Evolutionary conservation across 2,797 vertebrate species (phyloP).

Genomic region (Danio aesculapii): DNA sequence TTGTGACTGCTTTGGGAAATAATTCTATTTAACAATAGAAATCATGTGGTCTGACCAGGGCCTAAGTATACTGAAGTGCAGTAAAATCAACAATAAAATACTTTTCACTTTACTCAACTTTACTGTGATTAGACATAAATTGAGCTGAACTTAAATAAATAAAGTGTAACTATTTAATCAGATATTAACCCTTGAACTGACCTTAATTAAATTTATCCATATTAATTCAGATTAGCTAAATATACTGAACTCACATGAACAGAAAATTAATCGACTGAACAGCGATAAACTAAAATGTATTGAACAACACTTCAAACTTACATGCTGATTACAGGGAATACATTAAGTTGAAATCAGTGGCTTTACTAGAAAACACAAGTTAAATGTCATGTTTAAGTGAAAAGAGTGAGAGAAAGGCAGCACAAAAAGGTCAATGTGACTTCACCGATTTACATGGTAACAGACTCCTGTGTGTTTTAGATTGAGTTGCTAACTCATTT

Average conservation of each 20-base stretch:
- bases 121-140: too few species aligned
- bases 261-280: too few species aligned
- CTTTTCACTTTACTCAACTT: too few species aligned
- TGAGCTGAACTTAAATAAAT: too few species aligned
- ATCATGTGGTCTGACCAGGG: too few species aligned
- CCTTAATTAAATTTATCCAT: background rate
- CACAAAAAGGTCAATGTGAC: conserved; percentile 1
- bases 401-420: background rate
- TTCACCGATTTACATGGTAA: conserved; percentile 8
- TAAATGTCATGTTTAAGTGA: background rate
- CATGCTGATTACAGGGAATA: too few species aligned
- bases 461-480: background rate
- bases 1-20: too few species aligned
- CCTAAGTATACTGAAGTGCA: too few species aligned
- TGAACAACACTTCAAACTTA: background rate
- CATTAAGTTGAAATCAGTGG: background rate
- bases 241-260: too few species aligned
- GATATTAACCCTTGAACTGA: background rate
- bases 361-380: background rate
- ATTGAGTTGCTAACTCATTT: conserved; percentile 6
- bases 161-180: too few species aligned
- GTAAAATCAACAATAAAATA: too few species aligned
- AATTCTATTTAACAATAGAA: too few species aligned
- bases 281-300: background rate
- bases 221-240: background rate